phyloP scores from a whole-genome alignment of 2,888 invertebrate genomes.

The Pristionchus arcanus region DNA sequence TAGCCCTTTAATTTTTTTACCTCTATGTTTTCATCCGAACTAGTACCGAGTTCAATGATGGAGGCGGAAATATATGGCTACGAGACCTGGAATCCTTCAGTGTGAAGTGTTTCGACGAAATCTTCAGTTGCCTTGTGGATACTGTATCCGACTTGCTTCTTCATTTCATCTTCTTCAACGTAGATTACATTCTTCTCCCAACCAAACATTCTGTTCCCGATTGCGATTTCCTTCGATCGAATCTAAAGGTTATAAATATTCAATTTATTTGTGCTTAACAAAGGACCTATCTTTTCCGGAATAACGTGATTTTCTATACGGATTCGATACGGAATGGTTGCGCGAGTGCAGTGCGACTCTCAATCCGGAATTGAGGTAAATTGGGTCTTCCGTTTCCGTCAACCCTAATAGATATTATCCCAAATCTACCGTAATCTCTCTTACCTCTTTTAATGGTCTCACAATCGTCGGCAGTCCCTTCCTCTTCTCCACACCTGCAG shows the following conservation, averaged over 20 bases:
- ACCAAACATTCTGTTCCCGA: constrained; percentile 31
- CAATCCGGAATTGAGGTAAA: too few species aligned
- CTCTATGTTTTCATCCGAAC: neutral
- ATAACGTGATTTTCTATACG: too few species aligned
- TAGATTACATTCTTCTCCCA: constrained; percentile 43
- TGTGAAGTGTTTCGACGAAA: constrained; percentile 49
- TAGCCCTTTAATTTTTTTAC: too few species aligned
- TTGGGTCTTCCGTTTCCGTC: neutral
- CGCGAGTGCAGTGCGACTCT: too few species aligned
- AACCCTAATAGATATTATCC: neutral
- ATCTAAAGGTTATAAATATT: constrained; percentile 32
- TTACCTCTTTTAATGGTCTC: constrained; percentile 49
- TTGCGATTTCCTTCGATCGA: constrained; percentile 49
- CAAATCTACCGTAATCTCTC: neutral
- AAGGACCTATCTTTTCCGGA: too few species aligned
- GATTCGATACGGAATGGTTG: too few species aligned
- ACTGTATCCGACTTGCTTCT: constrained; percentile 1
- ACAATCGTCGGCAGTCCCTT: constrained; percentile 48
- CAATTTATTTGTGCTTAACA: too few species aligned
- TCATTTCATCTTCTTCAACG: constrained; percentile 15
- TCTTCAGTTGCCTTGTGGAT: constrained; percentile 50
- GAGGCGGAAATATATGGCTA: neutral
- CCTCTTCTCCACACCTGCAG: constrained; percentile 45
- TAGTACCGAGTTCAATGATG: neutral
- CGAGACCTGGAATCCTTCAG: constrained; percentile 47